A percentile compares a stretch with the other conserved stretches of the same genome.
phyloP scores from a whole-genome alignment of 1,140 invertebrate genomes.

The Zaprionus ghesquierei region DNA sequence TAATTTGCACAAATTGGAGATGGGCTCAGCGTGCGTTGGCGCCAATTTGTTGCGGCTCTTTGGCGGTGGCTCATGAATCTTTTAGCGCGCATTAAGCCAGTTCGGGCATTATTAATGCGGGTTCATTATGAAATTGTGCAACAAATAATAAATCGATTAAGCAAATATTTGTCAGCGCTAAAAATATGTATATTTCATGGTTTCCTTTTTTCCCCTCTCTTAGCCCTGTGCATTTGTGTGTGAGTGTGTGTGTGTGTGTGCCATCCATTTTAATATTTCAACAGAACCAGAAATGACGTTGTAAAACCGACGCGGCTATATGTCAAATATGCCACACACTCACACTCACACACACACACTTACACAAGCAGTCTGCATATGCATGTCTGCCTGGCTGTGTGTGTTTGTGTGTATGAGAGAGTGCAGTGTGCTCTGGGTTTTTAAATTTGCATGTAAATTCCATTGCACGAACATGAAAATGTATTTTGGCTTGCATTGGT shows the following conservation, averaged over 20 bases:
- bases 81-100: slow-evolving; percentile 57
- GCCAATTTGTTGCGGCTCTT: neutral
- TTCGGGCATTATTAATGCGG: slow-evolving; percentile 67
- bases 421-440: slow-evolving; percentile 46
- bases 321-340: slow-evolving; percentile 67
- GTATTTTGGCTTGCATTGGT: slow-evolving; percentile 57
- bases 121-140: slow-evolving; percentile 77
- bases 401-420: neutral
- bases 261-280: slow-evolving; percentile 80
- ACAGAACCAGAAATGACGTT: slow-evolving; percentile 80
- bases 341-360: slow-evolving; percentile 7
- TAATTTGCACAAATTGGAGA: neutral
- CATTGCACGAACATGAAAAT: slow-evolving; percentile 70
- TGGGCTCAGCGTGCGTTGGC: neutral
- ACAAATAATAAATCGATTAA: slow-evolving; percentile 80
- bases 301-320: slow-evolving; percentile 79
- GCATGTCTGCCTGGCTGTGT: neutral
- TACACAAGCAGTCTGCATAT: neutral
- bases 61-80: slow-evolving; percentile 48
- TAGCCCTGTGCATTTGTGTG: neutral
- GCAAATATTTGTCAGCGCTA: slow-evolving; percentile 75
- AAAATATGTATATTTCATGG: slow-evolving; percentile 66
- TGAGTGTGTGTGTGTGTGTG: slow-evolving; percentile 55
- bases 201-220: slow-evolving; percentile 24
- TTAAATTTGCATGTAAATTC: slow-evolving; percentile 79